These are phyloP conservation scores for Argopecten irradians DNA, from an alignment of 1,140 invertebrate species.

Conservation along the genomic window DNA sequence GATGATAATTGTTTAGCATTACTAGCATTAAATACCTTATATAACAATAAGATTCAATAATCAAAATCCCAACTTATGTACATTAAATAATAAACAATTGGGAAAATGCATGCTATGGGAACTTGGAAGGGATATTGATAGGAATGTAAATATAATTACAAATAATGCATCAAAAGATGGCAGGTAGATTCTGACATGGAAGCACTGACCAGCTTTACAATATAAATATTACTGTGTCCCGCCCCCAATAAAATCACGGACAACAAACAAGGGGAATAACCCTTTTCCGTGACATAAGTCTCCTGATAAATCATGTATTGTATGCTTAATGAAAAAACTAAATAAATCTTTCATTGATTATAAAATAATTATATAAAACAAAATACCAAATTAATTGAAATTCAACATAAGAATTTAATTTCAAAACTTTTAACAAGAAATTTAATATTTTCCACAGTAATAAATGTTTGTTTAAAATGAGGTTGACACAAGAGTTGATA, in stretches of 20 bases:
- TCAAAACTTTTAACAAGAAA: background rate
- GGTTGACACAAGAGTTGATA: background rate
- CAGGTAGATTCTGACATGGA: background rate
- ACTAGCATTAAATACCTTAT: too few species aligned
- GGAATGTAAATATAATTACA: background rate
- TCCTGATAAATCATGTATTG: background rate
- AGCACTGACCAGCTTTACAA: background rate
- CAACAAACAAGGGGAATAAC: slow-evolving; percentile 21
- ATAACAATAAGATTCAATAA: too few species aligned
- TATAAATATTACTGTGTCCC: background rate
- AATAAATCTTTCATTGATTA: background rate
- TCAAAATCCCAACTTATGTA: too few species aligned
- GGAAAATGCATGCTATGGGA: too few species aligned
- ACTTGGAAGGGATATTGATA: too few species aligned
- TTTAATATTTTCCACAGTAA: background rate
- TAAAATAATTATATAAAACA: background rate
- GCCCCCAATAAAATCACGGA: background rate
- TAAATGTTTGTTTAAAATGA: background rate
- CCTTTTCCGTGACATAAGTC: background rate
- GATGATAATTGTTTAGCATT: too few species aligned
- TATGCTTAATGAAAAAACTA: background rate
- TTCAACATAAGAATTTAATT: background rate
- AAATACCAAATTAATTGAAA: background rate
- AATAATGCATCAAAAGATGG: background rate
- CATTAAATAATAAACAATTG: too few species aligned